Evolutionary conservation across 2,888 invertebrate genomes (phyloP), one percentile per base, ranked within the genome.

Genomic region (Pammene aurita): DNA sequence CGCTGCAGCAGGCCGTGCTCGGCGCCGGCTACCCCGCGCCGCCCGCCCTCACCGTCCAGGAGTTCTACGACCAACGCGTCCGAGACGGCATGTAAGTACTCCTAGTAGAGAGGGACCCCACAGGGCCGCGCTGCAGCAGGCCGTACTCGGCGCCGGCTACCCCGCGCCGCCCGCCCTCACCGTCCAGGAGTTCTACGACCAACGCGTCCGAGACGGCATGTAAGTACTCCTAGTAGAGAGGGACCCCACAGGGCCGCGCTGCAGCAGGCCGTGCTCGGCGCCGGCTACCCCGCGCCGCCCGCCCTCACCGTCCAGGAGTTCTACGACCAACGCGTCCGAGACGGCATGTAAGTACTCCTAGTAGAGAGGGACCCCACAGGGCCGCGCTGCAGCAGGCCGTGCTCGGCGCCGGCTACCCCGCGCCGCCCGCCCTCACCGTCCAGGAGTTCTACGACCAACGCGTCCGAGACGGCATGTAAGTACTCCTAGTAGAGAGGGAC

Each of bases 21-120:
- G 99, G 99, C 0, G 93, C 96, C 46, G 99, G 99, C 0, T 99
- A 99, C 93, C 99, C 99, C 0, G 95, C 97, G 76, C 85, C 98
- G 66, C 98, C 99, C 2, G 95, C 97, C 0, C 94, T 98, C 94
- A 98, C 98, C 0, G 97, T 99, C 0, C 96, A 98, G 80, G 99
- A 99, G 90, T 98, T 98, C 92, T 99, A 98, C 84, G 96, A 98
- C 68, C 95, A 98, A 82, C 94, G 97, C 72, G 95, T 96, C 0
- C 90, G 93, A 66, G 96, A 96, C 52, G 97, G 97, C 77, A 93
- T 95, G 93, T 95, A 79, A 93, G 94, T 93, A 1, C 1, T 26
- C 26, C 26, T 26, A 26, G n/a, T n/a, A n/a, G n/a, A n/a, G n/a
- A n/a, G n/a, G n/a, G n/a, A n/a, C n/a, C n/a, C n/a, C n/a, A n/a